Conservation (phyloP, 2,888 invertebrate species). For the Chouioia cunea region DNA sequence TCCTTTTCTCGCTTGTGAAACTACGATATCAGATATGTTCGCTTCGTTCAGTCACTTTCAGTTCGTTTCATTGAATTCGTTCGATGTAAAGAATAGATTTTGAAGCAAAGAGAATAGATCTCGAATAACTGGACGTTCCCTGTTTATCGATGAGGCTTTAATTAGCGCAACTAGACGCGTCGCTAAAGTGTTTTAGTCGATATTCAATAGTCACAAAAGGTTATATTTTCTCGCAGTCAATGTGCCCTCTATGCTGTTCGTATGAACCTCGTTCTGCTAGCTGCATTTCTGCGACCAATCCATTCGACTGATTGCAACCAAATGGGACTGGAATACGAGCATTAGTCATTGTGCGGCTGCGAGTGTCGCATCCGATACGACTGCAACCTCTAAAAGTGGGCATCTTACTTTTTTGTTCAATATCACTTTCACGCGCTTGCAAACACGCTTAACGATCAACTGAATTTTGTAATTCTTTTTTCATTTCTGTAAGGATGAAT, state of each 20-base stretch:
- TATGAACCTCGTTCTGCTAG: background rate
- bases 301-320: constrained; percentile 44
- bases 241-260: background rate
- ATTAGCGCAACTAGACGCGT: constrained; percentile 17
- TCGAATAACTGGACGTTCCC: background rate
- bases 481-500: background rate
- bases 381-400: background rate
- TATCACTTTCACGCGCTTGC: constrained; percentile 15
- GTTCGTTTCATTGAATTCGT: background rate
- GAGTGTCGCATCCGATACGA: background rate
- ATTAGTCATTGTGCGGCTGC: background rate
- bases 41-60: background rate
- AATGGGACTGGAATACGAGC: constrained; percentile 42
- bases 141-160: constrained; percentile 3
- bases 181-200: constrained; percentile 21
- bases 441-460: background rate
- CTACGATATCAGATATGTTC: background rate
- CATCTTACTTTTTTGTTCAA: constrained; percentile 11
- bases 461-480: background rate
- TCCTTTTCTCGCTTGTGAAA: background rate
- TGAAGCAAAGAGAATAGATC: background rate
- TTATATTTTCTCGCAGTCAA: constrained; percentile 28
- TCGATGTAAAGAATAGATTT: too few species aligned
- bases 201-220: constrained; percentile 37
- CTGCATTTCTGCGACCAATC: constrained; percentile 39